Evolutionary conservation across 2,113 vertebrate genomes (phyloP).

Genomic region (Cavia porcellus): DNA sequence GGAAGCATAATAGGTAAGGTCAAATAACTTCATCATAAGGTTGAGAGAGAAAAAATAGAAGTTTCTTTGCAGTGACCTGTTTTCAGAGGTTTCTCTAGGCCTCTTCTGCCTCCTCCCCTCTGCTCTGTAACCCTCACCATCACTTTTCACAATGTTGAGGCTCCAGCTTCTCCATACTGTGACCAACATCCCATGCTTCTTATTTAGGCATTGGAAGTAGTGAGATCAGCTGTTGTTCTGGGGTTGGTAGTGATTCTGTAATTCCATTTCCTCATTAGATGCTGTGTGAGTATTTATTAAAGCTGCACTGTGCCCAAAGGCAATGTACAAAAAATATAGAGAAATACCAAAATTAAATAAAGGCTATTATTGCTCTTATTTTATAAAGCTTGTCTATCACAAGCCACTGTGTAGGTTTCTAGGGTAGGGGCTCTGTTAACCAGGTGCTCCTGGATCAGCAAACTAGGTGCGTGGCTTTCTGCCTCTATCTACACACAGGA

Average conservation of each 20-base stretch:
- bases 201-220: not conserved
- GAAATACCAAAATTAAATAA: slow-evolving; percentile 84
- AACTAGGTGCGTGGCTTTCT: not conserved
- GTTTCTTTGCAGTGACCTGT: not conserved
- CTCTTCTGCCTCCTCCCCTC: not conserved
- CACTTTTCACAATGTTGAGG: not conserved
- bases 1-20: not conserved
- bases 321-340: slow-evolving; percentile 76
- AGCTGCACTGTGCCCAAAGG: slow-evolving; percentile 80
- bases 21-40: not conserved
- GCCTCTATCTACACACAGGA: not conserved
- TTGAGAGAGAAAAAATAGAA: slow-evolving; percentile 46
- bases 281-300: slow-evolving; percentile 82
- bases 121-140: not conserved
- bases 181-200: slow-evolving; percentile 59
- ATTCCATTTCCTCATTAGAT: slow-evolving; percentile 82
- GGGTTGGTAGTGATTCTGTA: slow-evolving; percentile 71
- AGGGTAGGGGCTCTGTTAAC: slow-evolving; percentile 48
- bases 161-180: not conserved
- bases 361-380: slow-evolving; percentile 79
- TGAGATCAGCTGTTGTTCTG: slow-evolving; percentile 48
- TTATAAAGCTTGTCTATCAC: slow-evolving; percentile 80
- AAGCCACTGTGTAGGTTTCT: slow-evolving; percentile 43
- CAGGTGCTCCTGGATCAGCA: not conserved
- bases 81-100: slow-evolving; percentile 34